Conservation (phyloP, 1,140 invertebrate genomes). For the Drosophila serrata region DNA sequence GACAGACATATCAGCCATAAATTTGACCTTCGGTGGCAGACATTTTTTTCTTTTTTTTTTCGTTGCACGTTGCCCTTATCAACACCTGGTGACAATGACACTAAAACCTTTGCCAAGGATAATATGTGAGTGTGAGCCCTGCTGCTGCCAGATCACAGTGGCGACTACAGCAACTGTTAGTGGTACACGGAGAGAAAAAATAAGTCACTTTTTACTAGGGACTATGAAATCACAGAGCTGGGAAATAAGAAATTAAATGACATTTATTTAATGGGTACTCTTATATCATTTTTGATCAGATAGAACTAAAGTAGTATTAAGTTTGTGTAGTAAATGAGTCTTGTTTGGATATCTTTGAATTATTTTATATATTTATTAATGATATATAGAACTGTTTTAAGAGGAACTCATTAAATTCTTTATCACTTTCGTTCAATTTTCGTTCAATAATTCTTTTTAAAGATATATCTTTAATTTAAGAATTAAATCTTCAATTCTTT, state of each 20-base stretch:
- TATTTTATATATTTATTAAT: no score
- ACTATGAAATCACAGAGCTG: neutral
- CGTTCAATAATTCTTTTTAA: no score
- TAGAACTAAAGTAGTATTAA: no score
- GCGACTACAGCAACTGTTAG: constrained; percentile 13
- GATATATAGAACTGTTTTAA: no score
- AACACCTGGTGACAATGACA: constrained; percentile 79
- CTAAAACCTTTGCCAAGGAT: constrained; percentile 70
- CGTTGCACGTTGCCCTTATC: constrained; percentile 58
- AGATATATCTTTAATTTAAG: no score
- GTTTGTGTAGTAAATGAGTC: no score
- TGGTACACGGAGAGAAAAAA: constrained; percentile 1
- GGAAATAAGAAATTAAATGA: no score
- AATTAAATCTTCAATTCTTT: no score
- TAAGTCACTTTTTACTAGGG: neutral
- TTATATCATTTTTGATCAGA: no score
- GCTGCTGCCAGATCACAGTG: constrained; percentile 34
- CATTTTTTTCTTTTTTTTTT: constrained; percentile 37
- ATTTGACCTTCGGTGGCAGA: constrained; percentile 40
- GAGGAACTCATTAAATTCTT: no score
- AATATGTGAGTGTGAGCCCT: constrained; percentile 32
- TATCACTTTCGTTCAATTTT: no score
- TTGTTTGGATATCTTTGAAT: no score
- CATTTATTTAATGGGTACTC: neutral
- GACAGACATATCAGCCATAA: constrained; percentile 35